phyloP scores from a whole-genome alignment of 2,888 invertebrate genomes.

The Xestobium rufovillosum region DNA sequence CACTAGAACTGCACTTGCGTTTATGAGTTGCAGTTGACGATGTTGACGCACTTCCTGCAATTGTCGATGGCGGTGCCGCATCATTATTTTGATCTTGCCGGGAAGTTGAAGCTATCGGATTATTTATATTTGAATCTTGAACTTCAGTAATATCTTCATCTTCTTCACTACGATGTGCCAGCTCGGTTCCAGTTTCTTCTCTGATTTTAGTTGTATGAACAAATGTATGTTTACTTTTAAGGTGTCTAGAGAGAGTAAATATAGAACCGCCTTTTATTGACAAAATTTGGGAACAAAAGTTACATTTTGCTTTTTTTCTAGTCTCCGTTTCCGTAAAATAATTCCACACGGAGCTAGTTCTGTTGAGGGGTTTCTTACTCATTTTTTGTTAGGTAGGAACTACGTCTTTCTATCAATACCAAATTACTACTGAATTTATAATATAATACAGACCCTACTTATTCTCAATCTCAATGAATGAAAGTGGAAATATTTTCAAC shows the following conservation, averaged over 20 bases:
- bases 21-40: background rate
- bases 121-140: background rate
- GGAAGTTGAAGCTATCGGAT: background rate
- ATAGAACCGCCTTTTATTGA: slow-evolving; percentile 15
- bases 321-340: slow-evolving; percentile 9
- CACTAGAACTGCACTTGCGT: background rate
- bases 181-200: too few relatives aligned
- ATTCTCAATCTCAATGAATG: too few relatives aligned
- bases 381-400: too few relatives aligned
- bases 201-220: slow-evolving; percentile 4
- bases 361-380: too few relatives aligned
- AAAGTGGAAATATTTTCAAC: too few relatives aligned
- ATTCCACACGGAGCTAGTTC: slow-evolving; percentile 14
- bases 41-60: background rate
- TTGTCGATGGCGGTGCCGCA: background rate
- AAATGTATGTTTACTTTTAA: slow-evolving; percentile 13
- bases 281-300: slow-evolving; percentile 15
- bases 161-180: too few relatives aligned
- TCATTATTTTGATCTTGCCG: too few relatives aligned
- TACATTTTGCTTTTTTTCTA: slow-evolving; percentile 13
- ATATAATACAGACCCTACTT: too few relatives aligned
- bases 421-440: too few relatives aligned
- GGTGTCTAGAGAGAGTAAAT: slow-evolving; percentile 13
- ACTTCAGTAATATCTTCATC: too few relatives aligned
- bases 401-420: too few relatives aligned